Base-by-base conservation (phyloP, 2,797 vertebrate genomes). In the Synanceia verrucosa region DNA sequence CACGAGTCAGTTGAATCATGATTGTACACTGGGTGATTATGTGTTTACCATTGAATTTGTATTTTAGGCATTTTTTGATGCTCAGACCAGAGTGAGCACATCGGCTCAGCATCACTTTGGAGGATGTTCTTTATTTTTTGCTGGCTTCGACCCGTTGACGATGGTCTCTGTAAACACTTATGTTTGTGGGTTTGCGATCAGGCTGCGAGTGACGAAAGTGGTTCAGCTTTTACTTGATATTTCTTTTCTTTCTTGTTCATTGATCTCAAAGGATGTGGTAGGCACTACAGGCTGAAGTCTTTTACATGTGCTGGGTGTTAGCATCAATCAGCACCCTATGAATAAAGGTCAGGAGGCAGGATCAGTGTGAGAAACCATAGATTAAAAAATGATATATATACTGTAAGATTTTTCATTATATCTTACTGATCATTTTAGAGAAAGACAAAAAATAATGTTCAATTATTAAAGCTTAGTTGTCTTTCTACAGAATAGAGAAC, bases 401-500 rank as follows among this genome's bases (percentile, higher is more conserved):
- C 66, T 85, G 84, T 88, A 90, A 88, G 80, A 86, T 76, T 75
- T 89, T 83, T 87, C 62, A 41, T 88, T 84, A 89, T 88, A 91
- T 88, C 86, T 83, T 82, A 86, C 78, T 64, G 76, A 86, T 88
- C 78, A 89, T 90, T 91, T 91, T 90, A 91, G 88, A 76, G 86
- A 79, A 87, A 90, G 87, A 90, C 86, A 79, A 83, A 89, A 82
- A 86, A n/a, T n/a, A 41, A 52, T 29, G 70, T 87, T 89, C 82
- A 89, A 81, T 86, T 87, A 83, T 86, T 72, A 84, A 90, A 87
- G 74, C 79, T 88, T 92, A 91, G 88, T 73, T 87, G 90, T 91
- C 90, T 92, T 93, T 93, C 91, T 93, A 93, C 89, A 85, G 81
- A 90, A 86, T 88, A 92, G 84, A 91, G 74, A 88, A 86, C 87